Conservation (phyloP, 2,113 vertebrate species). For the Symphodus melops region DNA sequence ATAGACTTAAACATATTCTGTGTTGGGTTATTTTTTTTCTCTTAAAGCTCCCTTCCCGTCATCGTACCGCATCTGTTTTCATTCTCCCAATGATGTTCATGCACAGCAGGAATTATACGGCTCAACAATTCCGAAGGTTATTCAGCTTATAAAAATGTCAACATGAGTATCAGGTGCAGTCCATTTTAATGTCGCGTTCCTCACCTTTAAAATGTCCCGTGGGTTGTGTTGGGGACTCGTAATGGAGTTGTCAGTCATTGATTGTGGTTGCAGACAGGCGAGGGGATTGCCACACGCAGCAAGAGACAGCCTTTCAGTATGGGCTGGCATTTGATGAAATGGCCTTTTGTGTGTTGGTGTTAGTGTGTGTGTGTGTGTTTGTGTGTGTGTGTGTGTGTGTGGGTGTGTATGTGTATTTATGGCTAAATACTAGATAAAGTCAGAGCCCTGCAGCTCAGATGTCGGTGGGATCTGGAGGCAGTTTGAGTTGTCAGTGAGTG, state of each 20-base stretch:
- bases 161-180: constrained; percentile 46
- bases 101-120: constrained; percentile 14
- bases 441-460: constrained; percentile 44
- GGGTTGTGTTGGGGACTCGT: constrained; percentile 37
- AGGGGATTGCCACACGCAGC: constrained; percentile 49
- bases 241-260: constrained; percentile 72
- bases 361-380: constrained; percentile 45
- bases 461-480: constrained; percentile 35
- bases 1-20: constrained; percentile 19
- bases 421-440: constrained; percentile 66
- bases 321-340: constrained; percentile 70
- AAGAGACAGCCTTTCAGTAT: constrained; percentile 58
- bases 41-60: constrained; percentile 4
- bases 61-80: constrained; percentile 19
- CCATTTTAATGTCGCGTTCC: constrained; percentile 55
- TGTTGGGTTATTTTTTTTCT: constrained; percentile 38
- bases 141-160: constrained; percentile 47
- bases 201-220: constrained; percentile 48
- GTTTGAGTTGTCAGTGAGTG: constrained; percentile 61
- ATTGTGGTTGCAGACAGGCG: constrained; percentile 49
- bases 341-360: constrained; percentile 56
- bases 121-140: constrained; percentile 22
- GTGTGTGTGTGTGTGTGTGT: constrained; percentile 29
- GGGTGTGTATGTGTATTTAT: constrained; percentile 19
- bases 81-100: constrained; percentile 22